Conservation (phyloP, 2,113 vertebrate genomes). For the Hemicordylus capensis region DNA sequence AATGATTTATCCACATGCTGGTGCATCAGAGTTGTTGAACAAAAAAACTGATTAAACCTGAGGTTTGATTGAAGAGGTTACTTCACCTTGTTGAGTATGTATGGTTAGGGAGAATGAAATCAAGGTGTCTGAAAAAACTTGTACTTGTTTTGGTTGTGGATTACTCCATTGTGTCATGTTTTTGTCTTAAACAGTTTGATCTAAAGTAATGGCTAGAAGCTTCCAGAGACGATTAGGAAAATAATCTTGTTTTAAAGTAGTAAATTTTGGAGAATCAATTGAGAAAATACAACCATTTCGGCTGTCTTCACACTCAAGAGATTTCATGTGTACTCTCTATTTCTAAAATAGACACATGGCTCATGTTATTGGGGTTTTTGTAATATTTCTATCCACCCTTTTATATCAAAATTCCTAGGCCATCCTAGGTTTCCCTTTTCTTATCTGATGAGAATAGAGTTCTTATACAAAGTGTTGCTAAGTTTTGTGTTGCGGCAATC, state of each 20-base stretch:
- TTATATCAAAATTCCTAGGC: too few relatives aligned
- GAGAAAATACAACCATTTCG: constrained; percentile 42
- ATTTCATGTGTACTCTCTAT: constrained; percentile 34
- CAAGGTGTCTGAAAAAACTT: background rate
- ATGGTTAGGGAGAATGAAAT: background rate
- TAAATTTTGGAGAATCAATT: constrained; percentile 36
- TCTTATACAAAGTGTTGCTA: too few relatives aligned
- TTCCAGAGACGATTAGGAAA: constrained; percentile 5
- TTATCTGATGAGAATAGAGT: too few relatives aligned
- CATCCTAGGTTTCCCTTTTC: too few relatives aligned
- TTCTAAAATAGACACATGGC: constrained; percentile 29
- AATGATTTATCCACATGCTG: background rate
- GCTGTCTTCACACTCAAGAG: constrained; percentile 29
- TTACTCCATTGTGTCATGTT: background rate
- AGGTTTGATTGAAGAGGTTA: background rate
- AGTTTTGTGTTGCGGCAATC: too few relatives aligned
- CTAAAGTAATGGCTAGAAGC: constrained; percentile 16
- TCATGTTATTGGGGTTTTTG: too few relatives aligned
- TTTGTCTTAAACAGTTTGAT: constrained; percentile 45
- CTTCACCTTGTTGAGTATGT: background rate
- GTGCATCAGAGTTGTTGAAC: background rate
- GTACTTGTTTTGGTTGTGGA: background rate
- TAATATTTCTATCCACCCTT: too few relatives aligned
- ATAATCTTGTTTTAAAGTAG: constrained; percentile 44
- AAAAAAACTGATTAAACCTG: constrained; percentile 8